Percentiles rank a stretch among this genome's conserved stretches.
phyloP scores from a whole-genome alignment of 2,797 vertebrate species.

The Ptychadena robeensis region DNA sequence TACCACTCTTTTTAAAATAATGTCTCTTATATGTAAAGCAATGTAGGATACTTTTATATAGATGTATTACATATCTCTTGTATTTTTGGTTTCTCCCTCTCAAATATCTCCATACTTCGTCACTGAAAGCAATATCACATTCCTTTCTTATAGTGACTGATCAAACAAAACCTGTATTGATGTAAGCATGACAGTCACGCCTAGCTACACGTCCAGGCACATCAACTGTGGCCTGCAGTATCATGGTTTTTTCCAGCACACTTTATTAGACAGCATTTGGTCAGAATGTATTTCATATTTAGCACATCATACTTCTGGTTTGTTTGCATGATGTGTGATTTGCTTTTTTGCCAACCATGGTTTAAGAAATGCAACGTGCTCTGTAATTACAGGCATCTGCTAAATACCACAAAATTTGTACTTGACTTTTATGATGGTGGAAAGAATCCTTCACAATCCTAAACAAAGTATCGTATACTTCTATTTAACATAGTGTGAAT shows the following conservation, averaged over 20 bases:
- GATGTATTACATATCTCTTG: too few relatives aligned
- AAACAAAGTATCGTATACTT: too few relatives aligned
- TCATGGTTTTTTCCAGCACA: background rate
- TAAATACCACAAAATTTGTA: background rate
- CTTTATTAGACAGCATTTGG: background rate
- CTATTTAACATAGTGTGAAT: too few relatives aligned
- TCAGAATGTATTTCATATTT: background rate
- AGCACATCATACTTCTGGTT: background rate
- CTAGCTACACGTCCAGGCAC: conserved; percentile 37
- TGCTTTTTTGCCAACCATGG: background rate
- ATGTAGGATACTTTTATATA: too few relatives aligned
- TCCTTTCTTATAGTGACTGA: conserved; percentile 46
- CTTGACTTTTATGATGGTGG: too few relatives aligned
- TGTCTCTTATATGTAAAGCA: too few relatives aligned
- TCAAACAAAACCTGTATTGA: conserved; percentile 44
- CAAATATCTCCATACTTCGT: background rate
- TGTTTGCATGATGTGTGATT: background rate
- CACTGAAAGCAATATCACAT: conserved; percentile 13
- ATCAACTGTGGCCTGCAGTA: conserved; percentile 33
- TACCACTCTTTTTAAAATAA: too few relatives aligned
- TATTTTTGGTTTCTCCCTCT: too few relatives aligned
- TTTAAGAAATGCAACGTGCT: background rate
- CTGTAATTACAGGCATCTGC: background rate
- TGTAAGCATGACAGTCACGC: conserved; percentile 8
- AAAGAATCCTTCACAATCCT: too few relatives aligned